Percentiles rank a stretch among this genome's conserved stretches.
Evolutionary conservation across 2,797 vertebrate species (phyloP).

Genomic region (Neosalanx taihuensis): DNA sequence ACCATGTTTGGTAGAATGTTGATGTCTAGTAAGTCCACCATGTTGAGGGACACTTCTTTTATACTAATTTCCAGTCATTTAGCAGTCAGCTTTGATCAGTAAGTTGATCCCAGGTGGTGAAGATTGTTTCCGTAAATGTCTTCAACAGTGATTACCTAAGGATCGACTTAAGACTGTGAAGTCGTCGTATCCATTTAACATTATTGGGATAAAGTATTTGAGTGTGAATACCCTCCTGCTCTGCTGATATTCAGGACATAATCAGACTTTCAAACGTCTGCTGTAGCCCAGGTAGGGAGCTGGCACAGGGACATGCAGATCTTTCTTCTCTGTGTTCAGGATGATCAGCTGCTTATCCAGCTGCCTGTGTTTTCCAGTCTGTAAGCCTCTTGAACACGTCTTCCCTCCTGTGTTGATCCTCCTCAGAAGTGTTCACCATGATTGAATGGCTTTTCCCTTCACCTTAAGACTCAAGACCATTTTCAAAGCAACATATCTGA

Average conservation of each 20-base stretch:
- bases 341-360: not conserved
- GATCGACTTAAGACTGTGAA: no score
- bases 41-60: not conserved
- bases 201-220: not conserved
- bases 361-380: not conserved
- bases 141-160: no score
- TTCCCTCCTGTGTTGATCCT: not conserved
- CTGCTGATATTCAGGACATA: not conserved
- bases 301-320: not conserved
- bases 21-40: not conserved
- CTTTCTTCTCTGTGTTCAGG: not conserved
- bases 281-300: not conserved
- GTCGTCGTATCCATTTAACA: not conserved
- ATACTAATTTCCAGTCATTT: not conserved
- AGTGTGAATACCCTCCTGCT: not conserved
- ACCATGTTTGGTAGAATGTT: conserved; percentile 31
- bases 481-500: not conserved
- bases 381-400: conserved; percentile 4
- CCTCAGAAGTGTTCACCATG: conserved; percentile 16
- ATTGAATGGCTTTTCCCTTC: conserved; percentile 15
- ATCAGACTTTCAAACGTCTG: not conserved
- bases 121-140: no score
- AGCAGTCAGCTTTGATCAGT: no score
- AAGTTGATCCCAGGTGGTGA: no score
- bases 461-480: conserved; percentile 6